A percentile compares a stretch with the other conserved stretches of the same genome.
Conservation (phyloP, 2,888 invertebrate species). For the Andrena praecox region DNA sequence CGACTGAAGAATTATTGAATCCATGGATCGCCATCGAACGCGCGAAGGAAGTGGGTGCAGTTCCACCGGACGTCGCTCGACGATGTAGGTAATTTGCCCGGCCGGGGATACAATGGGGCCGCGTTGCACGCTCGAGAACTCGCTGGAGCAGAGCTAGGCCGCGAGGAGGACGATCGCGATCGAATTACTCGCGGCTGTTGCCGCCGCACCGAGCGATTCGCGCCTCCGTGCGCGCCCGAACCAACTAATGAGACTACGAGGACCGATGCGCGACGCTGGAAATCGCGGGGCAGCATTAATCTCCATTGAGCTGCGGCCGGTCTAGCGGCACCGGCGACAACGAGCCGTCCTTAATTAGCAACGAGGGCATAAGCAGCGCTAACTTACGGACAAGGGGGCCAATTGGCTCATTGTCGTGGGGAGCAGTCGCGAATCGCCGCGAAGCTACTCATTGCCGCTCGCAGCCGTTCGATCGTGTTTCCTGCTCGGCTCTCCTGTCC, state of each 20-base stretch:
- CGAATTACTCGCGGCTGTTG: constrained; percentile 53
- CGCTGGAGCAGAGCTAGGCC: constrained; percentile 16
- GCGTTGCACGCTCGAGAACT: constrained; percentile 20
- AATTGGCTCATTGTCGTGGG: constrained; percentile 36
- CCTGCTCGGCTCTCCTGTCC: neutral
- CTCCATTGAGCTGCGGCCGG: constrained; percentile 62
- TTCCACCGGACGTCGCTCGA: constrained; percentile 13
- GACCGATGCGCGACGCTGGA: constrained; percentile 53
- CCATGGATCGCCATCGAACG: neutral
- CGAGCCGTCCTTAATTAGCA: constrained; percentile 66
- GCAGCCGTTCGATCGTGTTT: neutral
- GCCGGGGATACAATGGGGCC: constrained; percentile 17
- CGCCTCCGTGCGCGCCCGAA: constrained; percentile 35
- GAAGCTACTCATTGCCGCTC: neutral
- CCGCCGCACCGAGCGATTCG: constrained; percentile 11
- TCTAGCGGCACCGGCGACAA: constrained; percentile 49
- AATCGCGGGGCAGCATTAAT: constrained; percentile 64
- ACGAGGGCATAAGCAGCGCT: constrained; percentile 51
- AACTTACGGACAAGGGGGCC: constrained; percentile 49
- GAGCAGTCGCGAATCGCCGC: constrained; percentile 22
- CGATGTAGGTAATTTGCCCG: constrained; percentile 27
- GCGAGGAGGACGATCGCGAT: constrained; percentile 34
- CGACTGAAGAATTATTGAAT: neutral
- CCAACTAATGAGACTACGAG: constrained; percentile 57
- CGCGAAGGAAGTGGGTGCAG: constrained; percentile 14